phyloP scores from a whole-genome alignment of 2,113 vertebrate genomes.

The Tachuris rubrigastra region DNA sequence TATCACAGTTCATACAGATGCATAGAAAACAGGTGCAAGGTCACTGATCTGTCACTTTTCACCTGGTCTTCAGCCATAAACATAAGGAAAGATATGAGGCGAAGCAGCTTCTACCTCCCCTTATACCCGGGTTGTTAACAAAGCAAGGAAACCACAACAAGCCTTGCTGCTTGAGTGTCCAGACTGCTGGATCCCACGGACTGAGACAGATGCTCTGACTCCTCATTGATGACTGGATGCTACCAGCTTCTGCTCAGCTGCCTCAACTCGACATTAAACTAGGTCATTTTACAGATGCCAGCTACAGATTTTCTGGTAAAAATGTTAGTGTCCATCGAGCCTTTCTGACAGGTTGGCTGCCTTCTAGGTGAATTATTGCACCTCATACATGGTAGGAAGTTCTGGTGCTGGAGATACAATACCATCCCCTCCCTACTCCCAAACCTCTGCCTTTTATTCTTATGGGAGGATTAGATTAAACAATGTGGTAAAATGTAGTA shows the following conservation, averaged over 20 bases:
- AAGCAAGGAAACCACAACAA: background rate
- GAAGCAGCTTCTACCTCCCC: background rate
- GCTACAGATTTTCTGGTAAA: background rate
- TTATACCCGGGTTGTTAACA: background rate
- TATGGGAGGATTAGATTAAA: background rate
- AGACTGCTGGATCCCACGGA: accelerated
- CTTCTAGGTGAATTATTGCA: background rate
- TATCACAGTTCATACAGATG: background rate
- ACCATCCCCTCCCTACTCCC: background rate
- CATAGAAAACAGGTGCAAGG: background rate
- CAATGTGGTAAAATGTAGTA: background rate
- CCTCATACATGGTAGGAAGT: background rate
- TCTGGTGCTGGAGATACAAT: background rate
- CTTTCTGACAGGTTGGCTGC: background rate
- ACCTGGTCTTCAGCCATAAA: background rate
- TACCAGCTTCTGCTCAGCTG: background rate
- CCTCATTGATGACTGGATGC: background rate
- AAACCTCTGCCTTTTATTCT: background rate
- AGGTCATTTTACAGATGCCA: background rate
- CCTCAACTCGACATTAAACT: background rate
- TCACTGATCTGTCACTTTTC: background rate
- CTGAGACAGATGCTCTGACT: background rate
- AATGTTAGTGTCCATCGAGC: background rate
- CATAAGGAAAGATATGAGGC: background rate
- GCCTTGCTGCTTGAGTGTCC: background rate